These are phyloP conservation scores for Anoplophora glabripennis DNA, from an alignment of 1,140 invertebrate species.

Conservation along the genomic window DNA sequence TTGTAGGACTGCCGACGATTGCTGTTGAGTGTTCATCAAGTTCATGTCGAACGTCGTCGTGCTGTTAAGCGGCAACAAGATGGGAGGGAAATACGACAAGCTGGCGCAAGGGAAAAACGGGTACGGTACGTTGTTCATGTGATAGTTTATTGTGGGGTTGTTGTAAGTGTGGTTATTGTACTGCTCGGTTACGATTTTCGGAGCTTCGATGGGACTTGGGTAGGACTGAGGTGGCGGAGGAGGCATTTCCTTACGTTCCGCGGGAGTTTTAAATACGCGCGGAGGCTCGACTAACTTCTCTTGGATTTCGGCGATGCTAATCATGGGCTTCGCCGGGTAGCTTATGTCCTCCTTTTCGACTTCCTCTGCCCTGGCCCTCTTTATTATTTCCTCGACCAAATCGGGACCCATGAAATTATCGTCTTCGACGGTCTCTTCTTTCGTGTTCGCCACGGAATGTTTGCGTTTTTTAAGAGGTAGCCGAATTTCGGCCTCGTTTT, in stretches of 20 bases:
- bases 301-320: slow-evolving; percentile 39
- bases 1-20: neutral
- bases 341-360: slow-evolving; percentile 30
- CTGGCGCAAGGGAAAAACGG: slow-evolving; percentile 11
- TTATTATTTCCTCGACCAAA: slow-evolving; percentile 17
- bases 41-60: slow-evolving; percentile 13
- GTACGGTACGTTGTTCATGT: slow-evolving; percentile 36
- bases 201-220: slow-evolving; percentile 11
- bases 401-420: slow-evolving; percentile 3
- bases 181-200: slow-evolving; percentile 29
- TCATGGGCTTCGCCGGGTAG: slow-evolving; percentile 37
- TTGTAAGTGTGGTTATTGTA: slow-evolving; percentile 39
- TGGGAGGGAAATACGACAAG: slow-evolving; percentile 10
- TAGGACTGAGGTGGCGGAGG: slow-evolving; percentile 18
- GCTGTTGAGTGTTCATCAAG: slow-evolving; percentile 4
- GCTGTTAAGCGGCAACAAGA: slow-evolving; percentile 4
- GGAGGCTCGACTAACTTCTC: slow-evolving; percentile 13
- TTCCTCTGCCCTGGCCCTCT: slow-evolving; percentile 9
- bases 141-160: slow-evolving; percentile 39
- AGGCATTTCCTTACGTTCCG: slow-evolving; percentile 36
- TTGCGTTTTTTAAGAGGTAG: slow-evolving; percentile 39
- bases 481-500: slow-evolving; percentile 25
- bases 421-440: slow-evolving; percentile 9
- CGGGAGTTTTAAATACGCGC: slow-evolving; percentile 30
- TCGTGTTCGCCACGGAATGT: slow-evolving; percentile 21